A percentile compares a stretch with the other conserved stretches of the same genome.
phyloP scores from a whole-genome alignment of 2,113 vertebrate species.

The Syngnathus floridae region DNA sequence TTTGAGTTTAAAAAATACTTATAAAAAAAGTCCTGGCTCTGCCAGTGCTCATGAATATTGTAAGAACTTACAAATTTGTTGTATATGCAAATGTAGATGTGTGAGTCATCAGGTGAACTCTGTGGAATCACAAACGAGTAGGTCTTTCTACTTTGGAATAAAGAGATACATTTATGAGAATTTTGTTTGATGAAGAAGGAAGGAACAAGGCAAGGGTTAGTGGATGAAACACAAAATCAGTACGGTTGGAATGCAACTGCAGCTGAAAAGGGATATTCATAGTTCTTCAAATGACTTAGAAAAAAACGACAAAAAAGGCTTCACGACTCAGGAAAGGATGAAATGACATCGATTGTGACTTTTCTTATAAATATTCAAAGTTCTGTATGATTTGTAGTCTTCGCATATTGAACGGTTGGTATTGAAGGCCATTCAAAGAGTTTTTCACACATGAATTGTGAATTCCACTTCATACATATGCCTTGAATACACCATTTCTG shows the following conservation, averaged over 20 bases:
- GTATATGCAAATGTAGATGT: background rate
- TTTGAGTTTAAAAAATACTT: too few relatives aligned
- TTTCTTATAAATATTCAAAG: too few relatives aligned
- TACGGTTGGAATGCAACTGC: background rate
- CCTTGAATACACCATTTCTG: conserved; percentile 5
- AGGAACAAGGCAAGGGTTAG: background rate
- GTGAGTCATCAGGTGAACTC: background rate
- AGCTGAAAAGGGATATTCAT: background rate
- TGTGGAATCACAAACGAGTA: background rate
- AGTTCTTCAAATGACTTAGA: too few relatives aligned
- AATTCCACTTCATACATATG: background rate
- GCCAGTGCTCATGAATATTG: too few relatives aligned
- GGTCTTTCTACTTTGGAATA: background rate
- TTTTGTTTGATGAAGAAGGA: background rate
- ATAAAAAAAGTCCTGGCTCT: too few relatives aligned
- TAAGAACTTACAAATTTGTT: too few relatives aligned
- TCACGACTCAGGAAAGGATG: background rate
- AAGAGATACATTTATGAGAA: background rate
- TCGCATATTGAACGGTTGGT: background rate
- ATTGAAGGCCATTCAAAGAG: background rate
- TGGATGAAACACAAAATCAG: background rate
- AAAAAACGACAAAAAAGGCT: background rate
- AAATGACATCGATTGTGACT: background rate
- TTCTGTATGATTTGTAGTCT: background rate
- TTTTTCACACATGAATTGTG: background rate